Evolutionary conservation across 2,888 invertebrate genomes (phyloP).

Genomic region (Himalopsyche anomala): DNA sequence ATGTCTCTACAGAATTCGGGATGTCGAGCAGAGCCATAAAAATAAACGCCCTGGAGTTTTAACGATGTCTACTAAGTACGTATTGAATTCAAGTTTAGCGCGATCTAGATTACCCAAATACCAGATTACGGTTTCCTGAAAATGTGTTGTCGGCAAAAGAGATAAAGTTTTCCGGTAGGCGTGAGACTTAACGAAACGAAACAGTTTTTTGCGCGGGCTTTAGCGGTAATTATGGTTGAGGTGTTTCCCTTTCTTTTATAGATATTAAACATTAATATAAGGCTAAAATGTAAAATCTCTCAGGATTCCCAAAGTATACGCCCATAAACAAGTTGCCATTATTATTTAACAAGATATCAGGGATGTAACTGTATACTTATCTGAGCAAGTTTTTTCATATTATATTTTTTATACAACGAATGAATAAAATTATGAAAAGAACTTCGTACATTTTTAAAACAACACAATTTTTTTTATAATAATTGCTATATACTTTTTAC

Average conservation of each 20-base stretch:
- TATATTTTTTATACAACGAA: no score
- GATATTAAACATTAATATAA: conserved; percentile 43
- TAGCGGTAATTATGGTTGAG: conserved; percentile 35
- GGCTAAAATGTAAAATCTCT: conserved; percentile 42
- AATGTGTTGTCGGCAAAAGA: conserved; percentile 31
- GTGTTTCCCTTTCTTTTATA: conserved; percentile 40
- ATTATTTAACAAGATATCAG: conserved; percentile 35
- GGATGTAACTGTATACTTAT: neutral
- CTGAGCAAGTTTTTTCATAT: no score
- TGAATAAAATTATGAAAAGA: no score
- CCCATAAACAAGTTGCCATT: conserved; percentile 35
- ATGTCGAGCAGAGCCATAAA: neutral
- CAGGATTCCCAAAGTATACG: conserved; percentile 27
- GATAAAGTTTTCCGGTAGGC: conserved; percentile 33
- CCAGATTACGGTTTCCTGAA: conserved; percentile 37
- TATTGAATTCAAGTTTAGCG: conserved; percentile 42
- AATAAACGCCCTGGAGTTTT: conserved; percentile 29
- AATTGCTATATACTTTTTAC: no score
- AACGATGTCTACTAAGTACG: conserved; percentile 38
- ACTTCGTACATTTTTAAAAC: no score
- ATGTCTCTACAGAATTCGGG: conserved; percentile 6
- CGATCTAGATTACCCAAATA: conserved; percentile 31
- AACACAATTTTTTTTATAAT: no score
- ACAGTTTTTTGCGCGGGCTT: conserved; percentile 36
- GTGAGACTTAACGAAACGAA: conserved; percentile 30